Evolutionary conservation across 2,888 invertebrate species (phyloP).

Genomic region (Pachydiplax longipennis): DNA sequence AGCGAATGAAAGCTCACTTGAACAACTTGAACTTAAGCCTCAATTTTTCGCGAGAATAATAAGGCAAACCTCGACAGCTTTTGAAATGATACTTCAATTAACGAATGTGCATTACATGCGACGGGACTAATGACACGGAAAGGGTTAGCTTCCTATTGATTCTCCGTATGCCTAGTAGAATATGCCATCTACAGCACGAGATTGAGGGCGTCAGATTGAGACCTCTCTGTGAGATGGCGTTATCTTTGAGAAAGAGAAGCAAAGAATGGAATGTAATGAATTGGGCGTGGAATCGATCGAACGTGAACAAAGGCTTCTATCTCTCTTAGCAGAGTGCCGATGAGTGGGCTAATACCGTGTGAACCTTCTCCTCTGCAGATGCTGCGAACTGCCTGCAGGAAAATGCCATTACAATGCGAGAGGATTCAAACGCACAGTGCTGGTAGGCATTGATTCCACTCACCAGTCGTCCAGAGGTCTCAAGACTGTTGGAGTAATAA

Average conservation of each 20-base stretch:
- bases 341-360: background rate
- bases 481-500: background rate
- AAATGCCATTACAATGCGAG: background rate
- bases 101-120: background rate
- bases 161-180: background rate
- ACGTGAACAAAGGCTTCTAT: background rate
- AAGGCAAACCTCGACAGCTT: no score
- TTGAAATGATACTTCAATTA: no score
- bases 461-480: background rate
- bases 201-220: conserved; percentile 8
- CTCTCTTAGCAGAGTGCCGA: background rate
- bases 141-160: background rate
- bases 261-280: conserved; percentile 38
- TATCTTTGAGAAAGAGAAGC: background rate
- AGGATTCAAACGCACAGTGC: background rate
- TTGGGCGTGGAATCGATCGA: conserved; percentile 27
- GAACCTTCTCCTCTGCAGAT: background rate
- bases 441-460: background rate
- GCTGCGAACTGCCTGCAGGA: background rate
- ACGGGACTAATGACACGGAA: background rate
- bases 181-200: background rate
- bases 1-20: no score
- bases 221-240: conserved; percentile 9
- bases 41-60: no score
- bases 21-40: no score